These are phyloP conservation scores for Pectinophora gossypiella DNA, from an alignment of 1,140 invertebrate genomes.

Conservation along the genomic window DNA sequence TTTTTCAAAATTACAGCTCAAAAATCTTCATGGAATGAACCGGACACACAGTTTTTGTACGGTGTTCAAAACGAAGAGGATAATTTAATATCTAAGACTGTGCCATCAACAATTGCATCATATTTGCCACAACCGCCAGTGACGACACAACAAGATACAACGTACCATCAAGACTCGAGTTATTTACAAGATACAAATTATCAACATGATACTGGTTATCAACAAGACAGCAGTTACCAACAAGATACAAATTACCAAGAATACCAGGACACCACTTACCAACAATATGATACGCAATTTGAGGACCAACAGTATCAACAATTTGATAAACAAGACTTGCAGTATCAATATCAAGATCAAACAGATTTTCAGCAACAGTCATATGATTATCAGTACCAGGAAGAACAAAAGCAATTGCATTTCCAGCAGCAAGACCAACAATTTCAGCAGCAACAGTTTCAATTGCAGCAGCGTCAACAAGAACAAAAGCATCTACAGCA, in stretches of 20 bases:
- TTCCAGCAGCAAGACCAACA: slow-evolving; percentile 21
- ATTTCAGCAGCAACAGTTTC: slow-evolving; percentile 20
- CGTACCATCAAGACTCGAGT: slow-evolving; percentile 33
- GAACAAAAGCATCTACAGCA: slow-evolving; percentile 42
- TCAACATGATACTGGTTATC: slow-evolving; percentile 47
- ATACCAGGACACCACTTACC: slow-evolving; percentile 32
- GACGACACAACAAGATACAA: slow-evolving; percentile 48
- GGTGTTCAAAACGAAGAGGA: slow-evolving; percentile 44
- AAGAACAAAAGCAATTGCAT: slow-evolving; percentile 35
- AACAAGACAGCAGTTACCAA: slow-evolving; percentile 35
- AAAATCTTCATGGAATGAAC: slow-evolving; percentile 61
- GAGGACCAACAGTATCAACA: slow-evolving; percentile 29
- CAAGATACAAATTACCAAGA: slow-evolving; percentile 30
- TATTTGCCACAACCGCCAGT: slow-evolving; percentile 45
- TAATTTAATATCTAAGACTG: slow-evolving; percentile 44
- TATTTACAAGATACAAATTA: slow-evolving; percentile 74
- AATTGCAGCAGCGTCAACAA: slow-evolving; percentile 30
- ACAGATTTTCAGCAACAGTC: slow-evolving; percentile 11
- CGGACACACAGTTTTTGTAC: slow-evolving; percentile 56
- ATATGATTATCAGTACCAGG: slow-evolving; percentile 29
- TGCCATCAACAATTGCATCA: slow-evolving; percentile 46
- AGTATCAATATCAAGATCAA: slow-evolving; percentile 20
- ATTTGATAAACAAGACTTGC: slow-evolving; percentile 18
- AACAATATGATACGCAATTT: slow-evolving; percentile 32
- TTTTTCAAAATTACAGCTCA: slow-evolving; percentile 60